Percentiles rank a stretch among this genome's conserved stretches.
Conservation (phyloP, 2,888 invertebrate species). For the Augiades crinisus region DNA sequence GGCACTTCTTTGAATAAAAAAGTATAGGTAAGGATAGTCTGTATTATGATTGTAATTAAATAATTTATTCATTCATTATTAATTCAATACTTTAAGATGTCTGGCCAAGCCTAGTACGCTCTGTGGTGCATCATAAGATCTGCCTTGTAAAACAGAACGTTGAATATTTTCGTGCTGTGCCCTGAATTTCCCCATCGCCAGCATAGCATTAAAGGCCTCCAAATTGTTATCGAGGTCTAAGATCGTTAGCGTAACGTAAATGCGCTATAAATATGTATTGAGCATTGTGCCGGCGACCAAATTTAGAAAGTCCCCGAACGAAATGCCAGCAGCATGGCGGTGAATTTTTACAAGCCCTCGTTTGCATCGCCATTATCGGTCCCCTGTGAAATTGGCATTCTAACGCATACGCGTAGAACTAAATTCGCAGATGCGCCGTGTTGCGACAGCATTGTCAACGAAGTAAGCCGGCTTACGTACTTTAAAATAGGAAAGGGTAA, state of each 20-base stretch:
- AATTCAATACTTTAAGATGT: too few relatives aligned
- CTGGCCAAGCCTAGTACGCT: too few relatives aligned
- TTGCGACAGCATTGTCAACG: neutral
- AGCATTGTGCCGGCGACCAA: conserved; percentile 31
- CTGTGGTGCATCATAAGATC: too few relatives aligned
- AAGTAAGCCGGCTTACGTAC: too few relatives aligned
- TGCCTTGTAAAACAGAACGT: too few relatives aligned
- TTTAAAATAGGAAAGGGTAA: too few relatives aligned
- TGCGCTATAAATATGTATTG: conserved; percentile 37
- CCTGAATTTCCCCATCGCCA: conserved; percentile 3
- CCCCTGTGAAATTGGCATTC: conserved; percentile 19
- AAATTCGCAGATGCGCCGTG: neutral
- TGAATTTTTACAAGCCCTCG: conserved; percentile 34
- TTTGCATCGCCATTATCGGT: conserved; percentile 24
- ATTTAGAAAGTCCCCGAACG: conserved; percentile 35
- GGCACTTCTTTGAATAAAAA: too few relatives aligned
- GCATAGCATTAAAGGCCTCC: neutral
- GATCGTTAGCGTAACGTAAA: conserved; percentile 25
- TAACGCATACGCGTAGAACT: conserved; percentile 8
- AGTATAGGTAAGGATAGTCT: too few relatives aligned
- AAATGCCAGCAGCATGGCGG: conserved; percentile 22
- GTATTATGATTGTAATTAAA: too few relatives aligned
- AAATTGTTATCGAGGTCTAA: conserved; percentile 9
- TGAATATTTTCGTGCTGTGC: too few relatives aligned
- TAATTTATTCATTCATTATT: too few relatives aligned